A percentile compares a stretch with the other conserved stretches of the same genome.
Conservation (phyloP, 2,113 vertebrate species). For the Gavialis gangeticus region DNA sequence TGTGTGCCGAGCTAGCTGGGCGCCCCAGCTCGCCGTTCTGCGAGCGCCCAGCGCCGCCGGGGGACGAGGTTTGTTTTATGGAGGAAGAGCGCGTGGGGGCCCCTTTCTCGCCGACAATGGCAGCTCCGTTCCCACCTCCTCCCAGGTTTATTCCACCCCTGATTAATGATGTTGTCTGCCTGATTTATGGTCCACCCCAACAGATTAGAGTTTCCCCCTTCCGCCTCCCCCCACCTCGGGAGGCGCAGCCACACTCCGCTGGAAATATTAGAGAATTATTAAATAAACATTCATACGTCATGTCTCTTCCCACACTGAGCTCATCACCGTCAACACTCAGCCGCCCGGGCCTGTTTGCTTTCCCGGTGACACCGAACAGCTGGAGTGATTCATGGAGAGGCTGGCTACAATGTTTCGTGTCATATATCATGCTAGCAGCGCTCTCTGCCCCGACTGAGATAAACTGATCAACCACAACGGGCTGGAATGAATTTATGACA, state of each 20-base stretch:
- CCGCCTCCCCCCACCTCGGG: conserved; percentile 69
- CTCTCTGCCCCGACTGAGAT: conserved; percentile 86
- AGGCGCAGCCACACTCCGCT: conserved; percentile 79
- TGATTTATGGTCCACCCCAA: conserved; percentile 90
- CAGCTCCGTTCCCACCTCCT: conserved; percentile 80
- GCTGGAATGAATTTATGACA: conserved; percentile 95
- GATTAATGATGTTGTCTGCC: conserved; percentile 93
- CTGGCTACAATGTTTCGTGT: conserved; percentile 86
- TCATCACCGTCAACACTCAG: conserved; percentile 83
- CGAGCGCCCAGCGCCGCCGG: neutral
- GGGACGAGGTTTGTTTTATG: conserved; percentile 66
- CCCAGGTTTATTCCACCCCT: conserved; percentile 81
- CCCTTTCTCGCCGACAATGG: conserved; percentile 53
- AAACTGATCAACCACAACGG: conserved; percentile 87
- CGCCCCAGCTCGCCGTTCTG: conserved; percentile 56
- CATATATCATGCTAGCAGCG: conserved; percentile 87
- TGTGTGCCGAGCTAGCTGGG: conserved; percentile 48
- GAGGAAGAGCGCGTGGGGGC: conserved; percentile 11
- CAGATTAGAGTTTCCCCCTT: conserved; percentile 85
- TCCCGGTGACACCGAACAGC: conserved; percentile 90
- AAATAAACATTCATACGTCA: conserved; percentile 93
- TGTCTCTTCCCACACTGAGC: conserved; percentile 86
- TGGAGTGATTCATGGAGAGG: conserved; percentile 92
- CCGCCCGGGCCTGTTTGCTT: conserved; percentile 83
- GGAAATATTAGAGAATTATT: conserved; percentile 92